Percentiles rank a stretch among this genome's conserved stretches.
These are phyloP conservation scores for Mixornis gularis DNA, from an alignment of 2,113 vertebrate genomes.

Conservation along the genomic window DNA sequence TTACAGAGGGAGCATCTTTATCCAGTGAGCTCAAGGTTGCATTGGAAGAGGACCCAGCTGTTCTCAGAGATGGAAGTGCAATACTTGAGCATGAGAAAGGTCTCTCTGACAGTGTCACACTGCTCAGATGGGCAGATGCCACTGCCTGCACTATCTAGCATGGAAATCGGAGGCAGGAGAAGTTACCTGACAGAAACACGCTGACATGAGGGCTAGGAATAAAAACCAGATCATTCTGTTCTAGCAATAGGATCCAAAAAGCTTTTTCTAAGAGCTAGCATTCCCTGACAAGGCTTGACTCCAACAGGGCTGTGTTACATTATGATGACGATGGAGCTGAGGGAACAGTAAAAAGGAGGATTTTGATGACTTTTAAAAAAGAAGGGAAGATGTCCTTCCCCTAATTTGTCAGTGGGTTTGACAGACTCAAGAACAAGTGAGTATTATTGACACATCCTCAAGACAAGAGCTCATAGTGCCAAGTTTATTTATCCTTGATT, in stretches of 20 bases:
- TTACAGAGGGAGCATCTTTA: background rate
- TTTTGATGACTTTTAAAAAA: background rate
- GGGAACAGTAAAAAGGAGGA: background rate
- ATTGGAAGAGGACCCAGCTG: background rate
- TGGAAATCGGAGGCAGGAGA: background rate
- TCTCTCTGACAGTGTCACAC: rapidly evolving
- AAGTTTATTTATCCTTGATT: background rate
- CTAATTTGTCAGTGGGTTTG: background rate
- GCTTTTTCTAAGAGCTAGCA: background rate
- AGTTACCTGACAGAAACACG: background rate
- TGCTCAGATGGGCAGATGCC: background rate
- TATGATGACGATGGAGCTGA: background rate
- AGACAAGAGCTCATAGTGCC: background rate
- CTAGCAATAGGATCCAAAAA: background rate
- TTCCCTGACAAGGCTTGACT: background rate
- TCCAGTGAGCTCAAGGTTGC: background rate
- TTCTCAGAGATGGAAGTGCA: background rate
- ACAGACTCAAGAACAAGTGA: background rate
- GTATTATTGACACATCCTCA: background rate
- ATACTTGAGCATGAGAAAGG: rapidly evolving
- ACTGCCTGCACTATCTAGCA: background rate
- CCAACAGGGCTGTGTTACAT: background rate
- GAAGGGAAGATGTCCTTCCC: background rate
- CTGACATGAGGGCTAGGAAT: background rate
- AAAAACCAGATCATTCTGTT: background rate